phyloP scores from a whole-genome alignment of 1,140 invertebrate species.

The Amyelois transitella region DNA sequence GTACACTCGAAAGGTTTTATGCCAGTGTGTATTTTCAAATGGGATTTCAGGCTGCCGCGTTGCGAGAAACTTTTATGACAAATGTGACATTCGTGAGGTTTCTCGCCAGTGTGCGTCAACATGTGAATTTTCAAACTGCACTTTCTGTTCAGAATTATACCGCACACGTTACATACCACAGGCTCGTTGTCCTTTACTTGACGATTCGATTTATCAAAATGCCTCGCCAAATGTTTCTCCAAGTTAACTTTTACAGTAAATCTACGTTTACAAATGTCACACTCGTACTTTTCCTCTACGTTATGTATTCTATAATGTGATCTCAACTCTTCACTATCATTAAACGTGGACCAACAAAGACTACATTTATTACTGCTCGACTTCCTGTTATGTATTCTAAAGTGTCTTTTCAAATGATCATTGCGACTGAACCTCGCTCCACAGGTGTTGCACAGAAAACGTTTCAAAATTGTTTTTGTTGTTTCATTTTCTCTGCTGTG shows the following conservation, averaged over 20 bases:
- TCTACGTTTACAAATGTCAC: not conserved
- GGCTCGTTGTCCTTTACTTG: conserved; percentile 33
- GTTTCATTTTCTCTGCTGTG: not conserved
- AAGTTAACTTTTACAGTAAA: not conserved
- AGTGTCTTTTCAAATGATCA: not conserved
- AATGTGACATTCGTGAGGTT: not conserved
- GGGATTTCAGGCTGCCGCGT: not conserved
- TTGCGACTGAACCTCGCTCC: not conserved
- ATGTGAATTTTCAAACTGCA: not conserved
- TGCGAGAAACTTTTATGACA: not conserved
- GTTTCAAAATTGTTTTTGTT: not conserved
- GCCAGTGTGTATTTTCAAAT: not conserved
- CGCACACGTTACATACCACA: conserved; percentile 75
- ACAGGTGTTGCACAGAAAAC: not conserved
- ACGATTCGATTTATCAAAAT: not conserved
- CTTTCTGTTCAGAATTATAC: not conserved
- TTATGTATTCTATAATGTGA: not conserved
- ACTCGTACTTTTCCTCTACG: not conserved
- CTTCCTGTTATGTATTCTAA: not conserved
- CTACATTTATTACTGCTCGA: not conserved
- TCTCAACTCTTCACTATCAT: not conserved
- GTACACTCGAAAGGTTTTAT: conserved; percentile 9
- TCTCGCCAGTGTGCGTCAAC: not conserved
- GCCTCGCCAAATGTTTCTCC: not conserved
- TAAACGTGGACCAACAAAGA: not conserved